Evolutionary conservation across 2,888 invertebrate genomes (phyloP), one percentile per base, ranked within the genome.

Genomic region (Cloeon dipterum): DNA sequence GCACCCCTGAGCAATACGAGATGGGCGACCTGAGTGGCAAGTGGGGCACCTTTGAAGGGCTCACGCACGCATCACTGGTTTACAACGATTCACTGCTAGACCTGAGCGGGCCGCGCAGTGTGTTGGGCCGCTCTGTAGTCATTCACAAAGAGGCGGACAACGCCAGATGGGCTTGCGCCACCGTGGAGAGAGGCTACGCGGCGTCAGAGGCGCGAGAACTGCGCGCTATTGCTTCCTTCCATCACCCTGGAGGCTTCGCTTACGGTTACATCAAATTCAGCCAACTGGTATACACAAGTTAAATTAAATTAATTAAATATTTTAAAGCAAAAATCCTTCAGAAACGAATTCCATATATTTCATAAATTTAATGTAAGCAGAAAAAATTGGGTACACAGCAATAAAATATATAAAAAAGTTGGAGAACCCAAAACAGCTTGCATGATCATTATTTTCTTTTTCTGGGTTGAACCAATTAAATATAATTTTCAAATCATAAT

Each of bases 221-320:
- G 34, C 65, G 82, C 39, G 89, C 74, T 3, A 78, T 86, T 41
- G 89, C 86, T 2, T 85, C 83, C 0, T 93, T 93, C 56, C 86
- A 89, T 59, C 81, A 88, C 62, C 83, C 85, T 0, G 62, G 66
- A 13, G 83, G 88, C 1, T 82, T 72, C 55, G 81, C 85, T 1
- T 72, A 67, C 55, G 91, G 93, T 3, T 85, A 81, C 52, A 63
- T 93, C 37, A 66, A 78, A 54, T 70, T 91, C 75, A 74, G 17
- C 14, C 23, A 7, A 37, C 11, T 38, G n/a, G 11, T 38, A 19
- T n/a, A n/a, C n/a, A n/a, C 20, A 35, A 20, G 1, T 8, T 36
- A n/a, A 11, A 32, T 11, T 25, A 25, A 25, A 25, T 25, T 10
- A 25, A 25, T 11, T 25, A 25, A 25, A 20, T 21, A 19, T 20